phyloP scores from a whole-genome alignment of 2,113 vertebrate genomes.

The Myotis yumanensis region DNA sequence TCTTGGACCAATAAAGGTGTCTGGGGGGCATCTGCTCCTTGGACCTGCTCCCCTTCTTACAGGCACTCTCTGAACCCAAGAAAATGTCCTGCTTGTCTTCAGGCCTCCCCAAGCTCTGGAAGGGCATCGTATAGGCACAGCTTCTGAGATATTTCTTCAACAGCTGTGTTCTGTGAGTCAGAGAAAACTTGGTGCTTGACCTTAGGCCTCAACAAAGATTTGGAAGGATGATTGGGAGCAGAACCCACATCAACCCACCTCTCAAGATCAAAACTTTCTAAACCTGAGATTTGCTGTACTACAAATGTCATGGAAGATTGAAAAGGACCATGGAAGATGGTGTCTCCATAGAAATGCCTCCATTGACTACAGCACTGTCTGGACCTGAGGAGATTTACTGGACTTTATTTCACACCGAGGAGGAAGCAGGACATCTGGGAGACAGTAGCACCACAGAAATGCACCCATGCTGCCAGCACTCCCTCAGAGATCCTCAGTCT shows the following conservation, averaged over 20 bases:
- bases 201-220: not conserved
- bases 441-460: not conserved
- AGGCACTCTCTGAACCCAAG: not conserved
- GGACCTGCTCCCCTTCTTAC: not conserved
- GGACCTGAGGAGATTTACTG: not conserved
- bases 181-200: constrained; percentile 47
- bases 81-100: not conserved
- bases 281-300: not conserved
- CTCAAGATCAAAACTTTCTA: not conserved
- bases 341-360: not conserved
- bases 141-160: constrained; percentile 5
- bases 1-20: not conserved
- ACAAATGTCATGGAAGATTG: not conserved
- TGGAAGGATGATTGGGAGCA: not conserved
- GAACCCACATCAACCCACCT: not conserved
- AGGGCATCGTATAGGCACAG: not conserved
- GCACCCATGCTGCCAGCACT: not conserved
- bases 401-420: not conserved
- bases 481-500: not conserved
- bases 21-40: not conserved
- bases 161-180: not conserved
- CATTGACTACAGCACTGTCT: not conserved
- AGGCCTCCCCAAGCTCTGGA: not conserved
- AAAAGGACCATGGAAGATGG: not conserved
- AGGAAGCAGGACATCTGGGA: not conserved